Base-by-base conservation (phyloP, 2,113 vertebrate genomes). In the Nyctibius bracteatus region DNA sequence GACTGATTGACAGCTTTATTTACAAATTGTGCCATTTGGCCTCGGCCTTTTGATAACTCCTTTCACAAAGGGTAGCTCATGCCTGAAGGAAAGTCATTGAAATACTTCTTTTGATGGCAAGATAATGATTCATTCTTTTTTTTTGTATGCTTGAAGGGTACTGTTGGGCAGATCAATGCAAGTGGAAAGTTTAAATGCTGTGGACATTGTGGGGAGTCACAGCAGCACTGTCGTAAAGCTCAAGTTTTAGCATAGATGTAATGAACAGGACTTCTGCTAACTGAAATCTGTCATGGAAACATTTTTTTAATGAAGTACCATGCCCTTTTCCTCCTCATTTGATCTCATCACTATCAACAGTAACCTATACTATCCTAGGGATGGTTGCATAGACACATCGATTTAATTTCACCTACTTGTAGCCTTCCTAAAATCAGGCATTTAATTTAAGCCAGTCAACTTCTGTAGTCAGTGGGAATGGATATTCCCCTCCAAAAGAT, bases 31-130 rank as follows among this genome's bases (percentile, higher is more conserved):
- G 70, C 93, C 54, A 75, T 93, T 94, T 94, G 90, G 73, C 73
- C 93, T 91, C 96, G 91, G 41, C 92, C 94, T 96, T 94, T 90
- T 93, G 89, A 89, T 93, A 95, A 57, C 54, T 88, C 51, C 70
- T 68, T 92, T 91, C 62, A 94, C 41, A 91, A 95, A 96, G 66
- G 20, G 70, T 85, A 84, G 70, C 18, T 81, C 58, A 41, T 66
- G 81, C 72, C 94, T 90, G 62, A 87, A 95, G 94, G 52, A 75
- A 89, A 94, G 62, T 90, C 66, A 72, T 58, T 93, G 90, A 95
- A 94, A 82, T 94, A 62, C 81, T 88, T 82, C 58, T 94, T 91
- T 94, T 88, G 84, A 94, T 80, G 87, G 74, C 28, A 80, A 95
- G 71, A 91, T 95, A 90, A 96, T 44, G 62, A 88, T 75, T 90